Base-by-base conservation (phyloP, 1,140 invertebrate species). In the Chironomus tepperi region DNA sequence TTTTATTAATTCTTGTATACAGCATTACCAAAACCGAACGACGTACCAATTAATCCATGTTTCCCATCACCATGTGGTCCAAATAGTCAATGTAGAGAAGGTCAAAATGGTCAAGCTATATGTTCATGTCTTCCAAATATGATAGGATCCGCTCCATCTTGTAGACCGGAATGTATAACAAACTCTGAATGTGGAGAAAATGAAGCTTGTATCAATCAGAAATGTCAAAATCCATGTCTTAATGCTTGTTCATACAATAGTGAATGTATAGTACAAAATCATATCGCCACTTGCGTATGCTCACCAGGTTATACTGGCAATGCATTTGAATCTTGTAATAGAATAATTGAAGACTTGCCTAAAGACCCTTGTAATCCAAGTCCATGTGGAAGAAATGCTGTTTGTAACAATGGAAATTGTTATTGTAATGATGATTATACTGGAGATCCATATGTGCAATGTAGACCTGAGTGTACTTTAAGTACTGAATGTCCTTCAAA, bases 401-500 rank as follows among this genome's bases (percentile, higher is more conserved):
- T 86, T 8, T 89, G 88, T 79, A 84, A 79, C 73, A 79, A 77
- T 77, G 84, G n/a, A 19, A 16, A 8, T 21, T 70, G 65, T 70
- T 76, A 80, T 47, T 84, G 83, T 76, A 73, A 84, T 87, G 0
- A 87, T 84, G 7, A 90, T 88, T 77, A 70, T 10, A 3, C 7
- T 7, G 90, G 92, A 43, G 89, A 93, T 84, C 87, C 91, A 3
- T 92, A 87, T 64, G 85, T 83, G 75, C 77, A 75, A 5, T 93
- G 91, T 78, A 86, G 87, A n/a, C 84, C 89, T 73, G 91, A 93
- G 80, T 93, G 92, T 79, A 90, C 93, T 83, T 81, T 79, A 47
- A 92, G 90, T 78, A 86, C 86, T 65, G 92, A 96, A 73, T 96
- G 93, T 79, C 79, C 86, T 0, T 80, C 85, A 3, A 86, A 87